Conservation (phyloP, 1,140 invertebrate species). For the Leptonema lineaticorne region DNA sequence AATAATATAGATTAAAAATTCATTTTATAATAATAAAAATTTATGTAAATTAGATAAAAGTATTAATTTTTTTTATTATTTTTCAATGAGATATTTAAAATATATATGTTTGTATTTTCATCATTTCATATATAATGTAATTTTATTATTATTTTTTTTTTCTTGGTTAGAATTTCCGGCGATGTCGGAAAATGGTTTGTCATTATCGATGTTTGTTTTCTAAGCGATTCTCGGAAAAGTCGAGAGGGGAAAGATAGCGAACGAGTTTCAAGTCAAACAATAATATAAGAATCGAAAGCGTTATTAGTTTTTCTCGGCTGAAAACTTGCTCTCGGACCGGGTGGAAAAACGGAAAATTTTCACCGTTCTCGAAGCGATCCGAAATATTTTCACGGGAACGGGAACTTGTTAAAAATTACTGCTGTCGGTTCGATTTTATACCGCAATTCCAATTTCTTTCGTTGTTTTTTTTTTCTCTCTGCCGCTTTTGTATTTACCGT, state of each 20-base stretch:
- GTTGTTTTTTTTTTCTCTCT: no score
- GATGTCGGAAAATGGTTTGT: constrained; percentile 6
- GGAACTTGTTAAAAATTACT: constrained; percentile 34
- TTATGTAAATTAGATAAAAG: no score
- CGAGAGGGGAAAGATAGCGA: constrained; percentile 7
- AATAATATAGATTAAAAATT: no score
- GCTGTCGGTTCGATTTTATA: no score
- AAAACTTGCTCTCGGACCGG: constrained; percentile 23
- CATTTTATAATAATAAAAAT: no score
- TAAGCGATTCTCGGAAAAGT: constrained; percentile 29
- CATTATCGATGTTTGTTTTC: constrained; percentile 30
- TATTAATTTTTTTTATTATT: no score
- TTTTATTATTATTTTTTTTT: not conserved
- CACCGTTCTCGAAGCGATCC: constrained; percentile 29
- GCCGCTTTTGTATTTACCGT: no score
- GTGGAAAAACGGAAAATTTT: constrained; percentile 6
- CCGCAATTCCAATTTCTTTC: no score
- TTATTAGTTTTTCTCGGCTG: constrained; percentile 34
- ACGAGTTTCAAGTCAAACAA: constrained; percentile 22
- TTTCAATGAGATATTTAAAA: no score
- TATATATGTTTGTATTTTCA: no score
- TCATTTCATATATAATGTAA: no score
- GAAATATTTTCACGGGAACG: constrained; percentile 19
- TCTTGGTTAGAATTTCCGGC: not conserved
- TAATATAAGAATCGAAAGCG: constrained; percentile 36